Base-by-base conservation (phyloP, 2,888 invertebrate genomes). In the Acholoe squamosa region DNA sequence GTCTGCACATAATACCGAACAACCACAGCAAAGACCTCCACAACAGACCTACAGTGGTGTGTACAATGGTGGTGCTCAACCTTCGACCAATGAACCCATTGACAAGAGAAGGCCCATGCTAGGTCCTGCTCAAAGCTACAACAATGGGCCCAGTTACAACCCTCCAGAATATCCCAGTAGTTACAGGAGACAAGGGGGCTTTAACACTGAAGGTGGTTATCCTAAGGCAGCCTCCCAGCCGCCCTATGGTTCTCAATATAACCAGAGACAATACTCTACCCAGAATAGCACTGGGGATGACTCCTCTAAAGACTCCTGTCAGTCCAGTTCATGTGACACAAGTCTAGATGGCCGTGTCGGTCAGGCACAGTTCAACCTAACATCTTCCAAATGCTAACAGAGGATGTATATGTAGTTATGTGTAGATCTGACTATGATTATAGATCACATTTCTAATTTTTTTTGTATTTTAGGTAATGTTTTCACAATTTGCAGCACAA, bases 81-180 rank as follows among this genome's bases (percentile, higher is more conserved):
- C 43, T 10, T 10, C 1, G 34, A 0, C 80, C 34, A 3, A 43
- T 19, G 80, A 80, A 1, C 3, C 34, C 34, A 80, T 34, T 1
- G 80, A 80, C 80, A 80, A 80, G n/a, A 14, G 80, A 22, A 3
- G 80, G 19, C 80, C 80, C 43, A 33, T 80, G 33, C 80, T 80
- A 0, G 80, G 80, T 33, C 80, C 80, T 22, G 33, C 80, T 22
- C 80, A 80, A 43, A 80, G 80, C 19, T 80, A 80, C n/a, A 80
- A 3, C 80, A 76, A 76, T 28, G 34, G 34, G 25, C 80, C 80
- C 14, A 43, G 43, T 19, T 34, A 80, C 43, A 34, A 43, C 80
- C 80, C 33, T 14, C 19, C 34, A 34, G 80, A 43, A 0, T 80
- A 34, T 33, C 22, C 80, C 34, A 43, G 10, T 10, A 43, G 43